These are phyloP conservation scores for Lucifuga dentata DNA, from an alignment of 2,113 vertebrate genomes.

Conservation along the genomic window DNA sequence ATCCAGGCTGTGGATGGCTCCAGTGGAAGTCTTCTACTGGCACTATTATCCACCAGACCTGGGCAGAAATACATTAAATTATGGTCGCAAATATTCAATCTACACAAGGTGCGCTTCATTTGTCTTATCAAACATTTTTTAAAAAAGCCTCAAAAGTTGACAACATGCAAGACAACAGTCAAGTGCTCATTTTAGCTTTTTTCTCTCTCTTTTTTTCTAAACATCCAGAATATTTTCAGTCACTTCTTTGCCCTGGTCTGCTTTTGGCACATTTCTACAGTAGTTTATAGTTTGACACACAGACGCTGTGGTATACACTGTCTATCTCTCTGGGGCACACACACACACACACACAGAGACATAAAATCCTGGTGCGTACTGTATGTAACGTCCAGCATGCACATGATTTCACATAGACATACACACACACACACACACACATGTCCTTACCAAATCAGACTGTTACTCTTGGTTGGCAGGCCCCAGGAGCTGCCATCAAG, in stretches of 20 bases:
- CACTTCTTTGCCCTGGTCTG: slow-evolving; percentile 64
- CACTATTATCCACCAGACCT: slow-evolving; percentile 63
- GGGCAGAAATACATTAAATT: slow-evolving; percentile 40
- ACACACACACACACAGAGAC: slow-evolving; percentile 35
- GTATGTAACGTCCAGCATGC: slow-evolving; percentile 70
- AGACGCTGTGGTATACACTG: slow-evolving; percentile 67
- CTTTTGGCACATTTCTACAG: slow-evolving; percentile 74
- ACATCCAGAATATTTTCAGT: slow-evolving; percentile 43
- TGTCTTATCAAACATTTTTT: slow-evolving; percentile 31
- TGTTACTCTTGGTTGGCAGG: slow-evolving; percentile 78
- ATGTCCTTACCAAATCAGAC: slow-evolving; percentile 75
- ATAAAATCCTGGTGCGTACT: slow-evolving; percentile 64
- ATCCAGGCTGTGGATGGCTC: slow-evolving; percentile 27
- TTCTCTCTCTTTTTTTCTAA: slow-evolving; percentile 8
- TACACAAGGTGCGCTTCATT: slow-evolving; percentile 52
- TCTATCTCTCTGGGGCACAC: slow-evolving; percentile 55
- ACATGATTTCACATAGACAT: slow-evolving; percentile 49
- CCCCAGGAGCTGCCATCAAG: slow-evolving; percentile 62
- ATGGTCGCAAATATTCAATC: slow-evolving; percentile 38
- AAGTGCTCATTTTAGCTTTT: slow-evolving; percentile 48
- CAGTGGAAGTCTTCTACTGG: slow-evolving; percentile 38
- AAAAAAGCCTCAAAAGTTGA: slow-evolving; percentile 59
- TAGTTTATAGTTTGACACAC: slow-evolving; percentile 70
- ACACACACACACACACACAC: slow-evolving; percentile 42
- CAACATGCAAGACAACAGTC: slow-evolving; percentile 40